phyloP scores from a whole-genome alignment of 2,113 vertebrate genomes.

The Tragulus kanchil region DNA sequence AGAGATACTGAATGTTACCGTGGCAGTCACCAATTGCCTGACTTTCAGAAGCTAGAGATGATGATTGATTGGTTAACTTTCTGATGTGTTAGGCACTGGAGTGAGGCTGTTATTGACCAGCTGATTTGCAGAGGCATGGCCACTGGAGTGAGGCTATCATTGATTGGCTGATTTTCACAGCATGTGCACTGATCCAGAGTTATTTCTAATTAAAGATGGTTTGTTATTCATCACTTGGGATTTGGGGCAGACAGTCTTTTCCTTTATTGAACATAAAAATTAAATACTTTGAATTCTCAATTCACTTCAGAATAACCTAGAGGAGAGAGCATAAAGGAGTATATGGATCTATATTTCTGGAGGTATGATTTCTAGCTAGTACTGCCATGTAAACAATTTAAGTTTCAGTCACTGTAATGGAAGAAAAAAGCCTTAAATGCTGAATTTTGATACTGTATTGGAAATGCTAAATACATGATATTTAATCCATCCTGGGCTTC shows the following conservation, averaged over 20 bases:
- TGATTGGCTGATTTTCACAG: neutral
- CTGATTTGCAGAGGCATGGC: neutral
- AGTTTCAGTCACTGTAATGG: neutral
- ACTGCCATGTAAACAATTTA: conserved; percentile 8
- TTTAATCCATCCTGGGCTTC: neutral
- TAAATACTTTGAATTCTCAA: conserved; percentile 44
- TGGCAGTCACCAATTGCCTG: neutral
- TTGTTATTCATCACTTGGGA: conserved; percentile 42
- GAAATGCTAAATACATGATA: conserved; percentile 19
- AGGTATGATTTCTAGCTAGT: neutral
- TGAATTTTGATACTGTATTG: neutral
- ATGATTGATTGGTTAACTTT: neutral
- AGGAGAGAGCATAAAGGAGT: neutral
- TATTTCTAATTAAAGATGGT: neutral
- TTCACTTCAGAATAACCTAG: neutral
- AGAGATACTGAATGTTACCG: neutral
- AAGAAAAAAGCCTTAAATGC: neutral
- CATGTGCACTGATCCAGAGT: neutral
- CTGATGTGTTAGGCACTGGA: neutral
- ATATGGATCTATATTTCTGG: neutral
- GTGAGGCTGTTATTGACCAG: neutral
- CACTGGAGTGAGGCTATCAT: neutral
- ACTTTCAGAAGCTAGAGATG: neutral
- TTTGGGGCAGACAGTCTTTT: neutral
- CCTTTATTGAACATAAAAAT: conserved; percentile 54